Conservation (phyloP, 1,140 invertebrate genomes). For the Caenorhabditis briggsae region DNA sequence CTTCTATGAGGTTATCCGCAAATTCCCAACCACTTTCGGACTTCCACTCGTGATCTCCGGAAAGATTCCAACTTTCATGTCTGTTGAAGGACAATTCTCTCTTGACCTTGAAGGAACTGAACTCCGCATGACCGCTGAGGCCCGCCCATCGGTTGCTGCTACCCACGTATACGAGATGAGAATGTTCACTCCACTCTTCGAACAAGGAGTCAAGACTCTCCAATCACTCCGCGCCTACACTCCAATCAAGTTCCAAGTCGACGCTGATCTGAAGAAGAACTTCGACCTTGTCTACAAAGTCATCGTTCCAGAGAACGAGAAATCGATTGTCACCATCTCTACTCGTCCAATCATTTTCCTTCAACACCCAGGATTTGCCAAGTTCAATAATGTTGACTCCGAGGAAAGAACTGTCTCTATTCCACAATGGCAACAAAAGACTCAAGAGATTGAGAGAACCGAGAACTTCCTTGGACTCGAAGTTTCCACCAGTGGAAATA, state of each 20-base stretch:
- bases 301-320: slow-evolving; percentile 53
- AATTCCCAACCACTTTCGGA: slow-evolving; percentile 69
- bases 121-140: slow-evolving; percentile 48
- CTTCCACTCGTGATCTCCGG: slow-evolving; percentile 66
- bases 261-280: slow-evolving; percentile 22
- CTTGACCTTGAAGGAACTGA: slow-evolving; percentile 20
- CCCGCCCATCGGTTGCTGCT: slow-evolving; percentile 60
- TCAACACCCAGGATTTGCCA: slow-evolving; percentile 55
- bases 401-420: slow-evolving; percentile 67
- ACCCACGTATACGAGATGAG: slow-evolving; percentile 60
- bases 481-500: slow-evolving; percentile 30
- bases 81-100: slow-evolving; percentile 44
- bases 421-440: slow-evolving; percentile 45
- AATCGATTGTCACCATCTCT: slow-evolving; percentile 59
- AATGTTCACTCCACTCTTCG: slow-evolving; percentile 63
- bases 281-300: slow-evolving; percentile 42
- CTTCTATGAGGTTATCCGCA: slow-evolving; percentile 59
- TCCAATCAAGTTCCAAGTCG: slow-evolving; percentile 61
- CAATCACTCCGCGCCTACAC: slow-evolving; percentile 57
- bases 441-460: slow-evolving; percentile 8
- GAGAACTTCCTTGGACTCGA: slow-evolving; percentile 47
- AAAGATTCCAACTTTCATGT: slow-evolving; percentile 62
- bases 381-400: slow-evolving; percentile 55
- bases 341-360: slow-evolving; percentile 64
- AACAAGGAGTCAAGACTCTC: slow-evolving; percentile 62